Evolutionary conservation across 2,888 invertebrate genomes (phyloP).

Genomic region (Callinectes sapidus): DNA sequence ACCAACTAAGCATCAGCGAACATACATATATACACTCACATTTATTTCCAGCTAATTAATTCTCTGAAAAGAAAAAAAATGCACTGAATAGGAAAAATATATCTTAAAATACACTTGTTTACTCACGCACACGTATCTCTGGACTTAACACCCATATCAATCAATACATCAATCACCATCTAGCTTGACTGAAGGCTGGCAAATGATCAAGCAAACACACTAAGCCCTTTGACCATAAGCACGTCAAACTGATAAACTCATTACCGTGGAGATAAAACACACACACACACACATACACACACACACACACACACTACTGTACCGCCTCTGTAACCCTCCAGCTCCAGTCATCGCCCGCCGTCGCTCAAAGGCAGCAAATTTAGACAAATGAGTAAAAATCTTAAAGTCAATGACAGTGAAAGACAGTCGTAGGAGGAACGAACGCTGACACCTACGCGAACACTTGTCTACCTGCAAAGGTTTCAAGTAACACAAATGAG

Average conservation of each 20-base stretch:
- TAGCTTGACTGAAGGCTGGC: not conserved
- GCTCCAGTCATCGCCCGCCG: not conserved
- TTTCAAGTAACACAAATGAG: not conserved
- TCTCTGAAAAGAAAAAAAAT: not conserved
- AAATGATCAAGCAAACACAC: not conserved
- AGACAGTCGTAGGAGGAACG: not conserved
- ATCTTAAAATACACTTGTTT: not conserved
- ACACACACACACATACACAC: no score
- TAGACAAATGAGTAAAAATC: not conserved
- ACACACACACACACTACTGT: not conserved
- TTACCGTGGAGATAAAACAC: not conserved
- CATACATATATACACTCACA: not conserved
- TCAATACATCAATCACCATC: not conserved
- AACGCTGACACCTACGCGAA: not conserved
- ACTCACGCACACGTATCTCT: not conserved
- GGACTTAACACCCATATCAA: not conserved
- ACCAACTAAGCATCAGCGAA: not conserved
- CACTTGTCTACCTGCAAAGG: not conserved
- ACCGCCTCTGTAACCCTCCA: not conserved
- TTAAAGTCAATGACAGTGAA: not conserved
- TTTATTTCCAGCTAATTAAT: not conserved
- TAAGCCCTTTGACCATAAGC: not conserved
- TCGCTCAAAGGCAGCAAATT: not conserved
- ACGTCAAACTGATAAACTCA: not conserved
- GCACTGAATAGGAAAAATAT: no score